A percentile compares a stretch with the other conserved stretches of the same genome.
Evolutionary conservation across 2,888 invertebrate genomes (phyloP).

Genomic region (Macrophya alboannulata): DNA sequence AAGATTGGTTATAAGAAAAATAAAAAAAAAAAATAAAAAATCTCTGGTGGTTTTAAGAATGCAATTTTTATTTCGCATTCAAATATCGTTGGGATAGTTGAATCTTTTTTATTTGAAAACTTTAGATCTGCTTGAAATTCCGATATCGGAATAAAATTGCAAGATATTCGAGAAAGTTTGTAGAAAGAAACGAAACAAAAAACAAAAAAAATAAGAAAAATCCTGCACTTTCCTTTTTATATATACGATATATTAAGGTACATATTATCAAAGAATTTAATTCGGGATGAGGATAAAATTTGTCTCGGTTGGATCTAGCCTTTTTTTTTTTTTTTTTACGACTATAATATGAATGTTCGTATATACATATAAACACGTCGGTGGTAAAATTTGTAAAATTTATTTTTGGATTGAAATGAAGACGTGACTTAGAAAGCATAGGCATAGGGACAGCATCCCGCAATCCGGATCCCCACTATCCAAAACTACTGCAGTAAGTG

Average conservation of each 20-base stretch:
- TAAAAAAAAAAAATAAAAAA: not conserved
- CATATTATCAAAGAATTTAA: slow-evolving; percentile 9
- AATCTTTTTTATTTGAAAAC: not conserved
- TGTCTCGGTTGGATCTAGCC: not conserved
- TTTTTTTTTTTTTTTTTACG: not conserved
- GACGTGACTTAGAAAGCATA: not conserved
- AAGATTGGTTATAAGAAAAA: not conserved
- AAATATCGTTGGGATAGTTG: not conserved
- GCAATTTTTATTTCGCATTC: not conserved
- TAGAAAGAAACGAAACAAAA: not conserved
- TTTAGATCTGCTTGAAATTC: not conserved
- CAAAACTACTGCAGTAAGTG: not conserved
- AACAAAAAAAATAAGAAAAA: not conserved
- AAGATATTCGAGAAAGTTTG: not conserved
- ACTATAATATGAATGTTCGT: slow-evolving; percentile 6
- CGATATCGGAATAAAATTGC: not conserved
- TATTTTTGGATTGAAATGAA: slow-evolving; percentile 35
- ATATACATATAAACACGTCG: not conserved
- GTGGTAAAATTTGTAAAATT: slow-evolving; percentile 21
- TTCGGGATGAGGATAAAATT: not conserved
- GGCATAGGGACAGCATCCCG: not conserved
- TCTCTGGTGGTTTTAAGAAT: slow-evolving; percentile 29
- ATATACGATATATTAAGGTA: not conserved
- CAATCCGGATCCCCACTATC: not conserved
- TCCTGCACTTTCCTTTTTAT: not conserved